Evolutionary conservation across 1,140 invertebrate genomes (phyloP).

Genomic region (Drosophila kohkoa): DNA sequence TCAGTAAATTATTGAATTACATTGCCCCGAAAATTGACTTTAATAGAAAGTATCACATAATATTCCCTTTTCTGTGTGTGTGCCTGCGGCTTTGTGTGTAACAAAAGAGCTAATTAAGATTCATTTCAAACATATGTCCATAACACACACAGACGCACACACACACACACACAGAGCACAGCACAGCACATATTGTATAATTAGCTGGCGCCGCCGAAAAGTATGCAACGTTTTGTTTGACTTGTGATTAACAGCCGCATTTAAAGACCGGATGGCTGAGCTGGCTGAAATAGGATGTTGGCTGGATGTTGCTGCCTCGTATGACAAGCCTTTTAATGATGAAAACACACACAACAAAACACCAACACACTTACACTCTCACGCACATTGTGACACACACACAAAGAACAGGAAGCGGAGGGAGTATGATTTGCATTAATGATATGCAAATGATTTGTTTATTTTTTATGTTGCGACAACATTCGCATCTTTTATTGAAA

Average conservation of each 20-base stretch:
- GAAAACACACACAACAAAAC: constrained; percentile 18
- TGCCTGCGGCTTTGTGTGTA: constrained; percentile 48
- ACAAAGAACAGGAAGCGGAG: constrained; percentile 3
- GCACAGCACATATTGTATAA: constrained; percentile 48
- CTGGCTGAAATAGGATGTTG: constrained; percentile 4
- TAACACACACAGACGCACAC: constrained; percentile 14
- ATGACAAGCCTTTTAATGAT: constrained; percentile 71
- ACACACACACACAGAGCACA: constrained; percentile 6
- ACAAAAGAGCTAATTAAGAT: constrained; percentile 58
- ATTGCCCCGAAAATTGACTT: constrained; percentile 16
- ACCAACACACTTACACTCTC: background rate
- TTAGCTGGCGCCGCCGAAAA: constrained; percentile 56
- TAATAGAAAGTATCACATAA: constrained; percentile 29
- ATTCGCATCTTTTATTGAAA: constrained; percentile 70
- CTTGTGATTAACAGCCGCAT: constrained; percentile 70
- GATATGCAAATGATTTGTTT: constrained; percentile 79
- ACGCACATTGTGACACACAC: background rate
- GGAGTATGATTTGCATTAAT: constrained; percentile 71
- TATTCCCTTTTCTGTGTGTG: constrained; percentile 15
- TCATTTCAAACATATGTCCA: constrained; percentile 48
- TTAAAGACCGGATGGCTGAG: constrained; percentile 35
- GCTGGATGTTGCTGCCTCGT: constrained; percentile 1
- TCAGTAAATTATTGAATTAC: constrained; percentile 11
- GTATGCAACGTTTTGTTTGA: constrained; percentile 73
- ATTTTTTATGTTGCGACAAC: constrained; percentile 66